phyloP scores from a whole-genome alignment of 2,113 vertebrate genomes.

The Bos indicus region DNA sequence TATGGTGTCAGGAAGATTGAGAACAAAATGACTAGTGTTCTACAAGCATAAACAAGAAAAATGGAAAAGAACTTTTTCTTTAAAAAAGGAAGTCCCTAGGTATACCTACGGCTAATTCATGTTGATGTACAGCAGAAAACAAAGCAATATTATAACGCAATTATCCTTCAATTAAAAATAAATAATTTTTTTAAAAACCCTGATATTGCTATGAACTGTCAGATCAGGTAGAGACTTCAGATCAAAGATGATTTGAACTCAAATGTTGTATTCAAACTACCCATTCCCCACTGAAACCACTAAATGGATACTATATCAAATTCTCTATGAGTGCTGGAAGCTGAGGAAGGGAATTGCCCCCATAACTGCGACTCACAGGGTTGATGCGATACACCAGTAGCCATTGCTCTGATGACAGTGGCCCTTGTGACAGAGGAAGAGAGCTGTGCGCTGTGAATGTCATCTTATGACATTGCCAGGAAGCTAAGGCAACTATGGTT shows the following conservation, averaged over 20 bases:
- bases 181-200: not conserved
- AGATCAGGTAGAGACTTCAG: not conserved
- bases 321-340: not conserved
- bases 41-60: not conserved
- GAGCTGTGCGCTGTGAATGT: accelerated
- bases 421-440: not conserved
- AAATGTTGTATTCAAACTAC: not conserved
- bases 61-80: not conserved
- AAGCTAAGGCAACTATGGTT: not conserved
- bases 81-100: not conserved
- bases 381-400: not conserved
- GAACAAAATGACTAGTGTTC: not conserved
- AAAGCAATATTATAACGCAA: not conserved
- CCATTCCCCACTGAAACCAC: not conserved
- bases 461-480: not conserved
- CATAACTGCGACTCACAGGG: too few relatives aligned
- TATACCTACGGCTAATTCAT: not conserved
- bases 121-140: not conserved
- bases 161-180: not conserved
- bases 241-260: not conserved
- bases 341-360: not conserved
- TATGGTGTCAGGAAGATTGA: not conserved
- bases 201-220: not conserved
- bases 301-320: not conserved
- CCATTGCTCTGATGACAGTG: accelerated